Evolutionary conservation across 2,797 vertebrate species (phyloP), one percentile per base, ranked within the genome.

Genomic region (Chromobotia macracanthus): DNA sequence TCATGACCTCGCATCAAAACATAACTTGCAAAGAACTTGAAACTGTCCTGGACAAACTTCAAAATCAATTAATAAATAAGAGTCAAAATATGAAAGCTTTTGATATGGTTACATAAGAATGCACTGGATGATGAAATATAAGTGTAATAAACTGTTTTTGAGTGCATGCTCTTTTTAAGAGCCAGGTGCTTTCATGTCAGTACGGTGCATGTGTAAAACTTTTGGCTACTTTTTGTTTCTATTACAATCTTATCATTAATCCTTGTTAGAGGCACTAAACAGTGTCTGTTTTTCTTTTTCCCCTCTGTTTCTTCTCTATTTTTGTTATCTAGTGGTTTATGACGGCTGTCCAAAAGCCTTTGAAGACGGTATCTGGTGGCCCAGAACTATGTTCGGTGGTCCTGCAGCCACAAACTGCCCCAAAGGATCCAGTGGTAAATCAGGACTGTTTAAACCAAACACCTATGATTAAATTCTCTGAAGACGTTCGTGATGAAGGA

Each of bases 351-450:
- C 95, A 68, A 94, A 94, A 83, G 93, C 94, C 0, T 96, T 95
- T 0, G 94, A 95, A 53, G 92, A 93, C 4, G 93, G 93, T 74
- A 94, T 96, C 88, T 96, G 95, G 95, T 96, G 95, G 95, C 95
- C 95, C 2, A 95, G 93, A 87, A 96, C 95, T 21, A 94, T 92
- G 83, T 96, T 96, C 76, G 95, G 94, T 21, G 94, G 94, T 70
- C 95, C 95, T 5, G 95, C 95, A 10, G 93, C 95, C 0, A 93
- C 95, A 86, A 93, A 93, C 0, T 96, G 95, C 82, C 95, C 95
- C 77, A 95, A 94, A 88, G 94, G 94, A 71, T 95, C 95, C 0
- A 87, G 90, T 28, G 95, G 95, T 96, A 85, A 94, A 94, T 92
- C n/a, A 3, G 11, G 9, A 0, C 18, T 44, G 0, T 9, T 3